Percentiles rank a stretch among this genome's conserved stretches.
phyloP scores from a whole-genome alignment of 2,113 vertebrate species.

The Mesoclemmys tuberculata region DNA sequence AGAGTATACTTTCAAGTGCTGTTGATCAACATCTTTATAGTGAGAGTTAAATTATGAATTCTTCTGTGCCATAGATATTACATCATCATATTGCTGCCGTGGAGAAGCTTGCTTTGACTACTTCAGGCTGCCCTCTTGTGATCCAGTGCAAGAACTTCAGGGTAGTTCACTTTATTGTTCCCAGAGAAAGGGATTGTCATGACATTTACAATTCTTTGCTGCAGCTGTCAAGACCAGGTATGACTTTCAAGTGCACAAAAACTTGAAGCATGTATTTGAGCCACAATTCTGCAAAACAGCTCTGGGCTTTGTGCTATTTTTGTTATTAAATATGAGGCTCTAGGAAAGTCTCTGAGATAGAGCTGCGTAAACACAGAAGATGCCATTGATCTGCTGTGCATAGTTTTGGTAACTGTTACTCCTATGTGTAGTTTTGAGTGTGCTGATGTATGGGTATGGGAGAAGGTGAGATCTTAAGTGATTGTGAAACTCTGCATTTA shows the following conservation, averaged over 20 bases:
- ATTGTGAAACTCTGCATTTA: background rate
- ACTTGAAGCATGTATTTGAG: background rate
- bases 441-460: background rate
- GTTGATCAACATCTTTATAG: background rate
- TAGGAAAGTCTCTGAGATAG: background rate
- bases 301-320: background rate
- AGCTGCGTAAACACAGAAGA: background rate
- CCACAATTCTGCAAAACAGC: background rate
- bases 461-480: background rate
- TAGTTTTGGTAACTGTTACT: background rate
- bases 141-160: slow-evolving; percentile 98
- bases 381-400: background rate
- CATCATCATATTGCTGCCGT: slow-evolving; percentile 96
- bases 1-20: background rate
- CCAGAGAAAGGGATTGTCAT: slow-evolving; percentile 95
- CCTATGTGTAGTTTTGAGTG: background rate
- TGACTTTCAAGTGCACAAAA: background rate
- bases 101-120: slow-evolving; percentile 94
- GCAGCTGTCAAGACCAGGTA: slow-evolving; percentile 92
- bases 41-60: background rate
- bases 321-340: fast-evolving
- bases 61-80: slow-evolving; percentile 84
- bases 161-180: slow-evolving; percentile 93
- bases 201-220: slow-evolving; percentile 97
- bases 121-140: slow-evolving; percentile 93